Base-by-base conservation (phyloP, 2,888 invertebrate species). In the Phyllotreta striolata region DNA sequence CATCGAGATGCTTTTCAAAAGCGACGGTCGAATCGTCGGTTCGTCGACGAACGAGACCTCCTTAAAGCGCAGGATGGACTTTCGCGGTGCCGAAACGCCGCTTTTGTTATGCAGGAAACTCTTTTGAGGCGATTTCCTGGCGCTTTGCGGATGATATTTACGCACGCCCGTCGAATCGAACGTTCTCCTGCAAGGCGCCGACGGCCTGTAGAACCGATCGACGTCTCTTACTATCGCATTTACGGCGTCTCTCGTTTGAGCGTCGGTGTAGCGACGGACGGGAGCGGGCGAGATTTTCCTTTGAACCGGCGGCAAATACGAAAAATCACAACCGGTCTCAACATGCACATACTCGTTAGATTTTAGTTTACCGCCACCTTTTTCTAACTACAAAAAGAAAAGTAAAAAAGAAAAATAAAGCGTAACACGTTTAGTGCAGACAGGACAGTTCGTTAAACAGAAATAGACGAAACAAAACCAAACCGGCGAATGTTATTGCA, bases 171-270 rank as follows among this genome's bases (percentile, higher is more conserved):
- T 74, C n/a, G 79, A 74, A 1, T 81, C 81, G 55, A 79, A 80
- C 51, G 74, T 72, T 61, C 82, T 77, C 38, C 81, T 75, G 62
- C 78, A 78, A 40, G 67, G 70, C 6, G 76, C 73, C 64, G 76
- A 75, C 1, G 81, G 80, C 64, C 76, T 79, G 72, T 83, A 83
- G 74, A 84, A 84, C 66, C 75, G 75, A 71, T 83, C 82, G 13
- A 78, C 76, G 54, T 78, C 76, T 40, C 78, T 70, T 39, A 84
- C 76, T 12, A 84, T 82, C n/a, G 76, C 75, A 55, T 75, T 76
- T 0, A 84, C 80, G 8, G 80, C 72, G 60, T 75, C 73, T 4
- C 66, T 60, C 7, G 70, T 68, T n/a, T 67, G 62, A 71, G 67
- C 34, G 38, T 66, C 37, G 6, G 68, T 69, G 55, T 75, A 59